Conservation (phyloP, 2,797 vertebrate species). For the Rhynchotus rufescens region DNA sequence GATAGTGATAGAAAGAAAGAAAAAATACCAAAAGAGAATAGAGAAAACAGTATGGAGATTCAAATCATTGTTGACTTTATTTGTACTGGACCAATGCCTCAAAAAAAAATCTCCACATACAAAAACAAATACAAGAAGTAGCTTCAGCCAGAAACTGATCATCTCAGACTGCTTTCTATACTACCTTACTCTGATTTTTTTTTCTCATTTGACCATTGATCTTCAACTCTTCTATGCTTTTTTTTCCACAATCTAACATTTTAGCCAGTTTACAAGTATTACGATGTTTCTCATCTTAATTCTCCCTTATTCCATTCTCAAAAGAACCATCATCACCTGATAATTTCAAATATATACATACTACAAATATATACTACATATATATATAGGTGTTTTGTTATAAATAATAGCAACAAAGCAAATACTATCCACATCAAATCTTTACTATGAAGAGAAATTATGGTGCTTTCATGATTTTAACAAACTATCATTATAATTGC, state of each 20-base stretch:
- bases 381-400: not conserved
- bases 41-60: not conserved
- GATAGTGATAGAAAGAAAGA: not conserved
- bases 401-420: not conserved
- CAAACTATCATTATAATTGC: not conserved
- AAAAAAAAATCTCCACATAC: not conserved
- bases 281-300: not conserved
- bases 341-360: not conserved
- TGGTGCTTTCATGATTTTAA: not conserved
- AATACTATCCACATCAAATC: not conserved
- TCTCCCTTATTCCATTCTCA: not conserved
- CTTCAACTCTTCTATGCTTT: not conserved
- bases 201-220: not conserved
- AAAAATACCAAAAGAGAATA: not conserved
- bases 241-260: not conserved
- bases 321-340: not conserved
- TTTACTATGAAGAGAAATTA: accelerated
- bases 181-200: not conserved
- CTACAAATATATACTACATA: too few relatives aligned
- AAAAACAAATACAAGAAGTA: constrained; percentile 2
- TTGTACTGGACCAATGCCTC: not conserved
- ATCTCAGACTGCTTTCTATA: not conserved
- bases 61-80: not conserved
- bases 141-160: not conserved
- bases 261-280: not conserved